These are phyloP conservation scores for Synanthedon vespiformis DNA, from an alignment of 2,888 invertebrate species.

Conservation along the genomic window DNA sequence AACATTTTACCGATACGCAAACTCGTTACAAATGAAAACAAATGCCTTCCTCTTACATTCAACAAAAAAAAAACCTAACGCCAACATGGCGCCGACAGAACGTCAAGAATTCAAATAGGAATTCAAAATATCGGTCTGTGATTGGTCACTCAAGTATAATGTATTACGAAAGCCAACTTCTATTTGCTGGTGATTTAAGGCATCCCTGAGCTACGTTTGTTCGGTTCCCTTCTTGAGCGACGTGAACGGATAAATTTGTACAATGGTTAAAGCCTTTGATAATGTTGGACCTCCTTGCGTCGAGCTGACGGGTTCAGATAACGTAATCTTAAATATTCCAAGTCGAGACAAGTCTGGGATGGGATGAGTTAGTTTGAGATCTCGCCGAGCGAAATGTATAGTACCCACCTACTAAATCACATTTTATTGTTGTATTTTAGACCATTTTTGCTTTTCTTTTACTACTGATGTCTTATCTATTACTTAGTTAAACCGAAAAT, in stretches of 20 bases:
- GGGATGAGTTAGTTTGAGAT: constrained; percentile 2
- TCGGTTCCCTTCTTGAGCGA: not conserved
- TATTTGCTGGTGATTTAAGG: not conserved
- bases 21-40: not conserved
- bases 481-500: too few relatives aligned
- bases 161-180: constrained; percentile 11
- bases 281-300: constrained; percentile 28
- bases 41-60: not conserved
- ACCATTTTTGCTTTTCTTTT: too few relatives aligned
- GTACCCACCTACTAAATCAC: constrained; percentile 2
- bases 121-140: constrained; percentile 27
- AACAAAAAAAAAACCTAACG: constrained; percentile 13
- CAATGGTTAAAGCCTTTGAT: constrained; percentile 11
- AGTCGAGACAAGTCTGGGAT: constrained; percentile 9
- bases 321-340: constrained; percentile 41
- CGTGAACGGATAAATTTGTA: not conserved
- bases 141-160: constrained; percentile 37
- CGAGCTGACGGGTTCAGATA: constrained; percentile 30
- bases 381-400: not conserved
- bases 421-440: not conserved
- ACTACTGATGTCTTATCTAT: too few relatives aligned
- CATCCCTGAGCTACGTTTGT: too few relatives aligned
- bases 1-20: not conserved
- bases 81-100: constrained; percentile 35
- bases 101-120: constrained; percentile 41